phyloP scores from a whole-genome alignment of 2,113 vertebrate genomes.

The Brienomyrus brachyistius region DNA sequence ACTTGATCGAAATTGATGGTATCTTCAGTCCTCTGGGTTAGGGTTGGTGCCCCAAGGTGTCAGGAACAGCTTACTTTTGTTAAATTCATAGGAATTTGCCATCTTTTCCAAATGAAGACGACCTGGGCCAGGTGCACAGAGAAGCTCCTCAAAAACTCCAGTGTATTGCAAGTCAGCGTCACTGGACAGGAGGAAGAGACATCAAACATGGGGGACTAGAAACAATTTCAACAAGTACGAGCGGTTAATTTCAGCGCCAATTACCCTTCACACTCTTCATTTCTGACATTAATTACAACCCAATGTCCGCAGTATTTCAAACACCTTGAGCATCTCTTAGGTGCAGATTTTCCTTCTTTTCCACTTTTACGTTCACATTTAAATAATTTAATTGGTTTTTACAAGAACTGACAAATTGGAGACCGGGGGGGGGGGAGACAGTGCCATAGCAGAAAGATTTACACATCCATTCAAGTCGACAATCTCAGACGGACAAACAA shows the following conservation, averaged over 20 bases:
- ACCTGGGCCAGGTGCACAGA: slow-evolving; percentile 44
- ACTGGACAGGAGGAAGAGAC: neutral
- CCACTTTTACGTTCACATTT: neutral
- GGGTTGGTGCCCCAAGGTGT: slow-evolving; percentile 51
- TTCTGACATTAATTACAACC: neutral
- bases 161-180: slow-evolving; percentile 37
- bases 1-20: no score
- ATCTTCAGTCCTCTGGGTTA: slow-evolving; percentile 41
- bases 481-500: neutral
- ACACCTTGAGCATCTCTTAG: neutral
- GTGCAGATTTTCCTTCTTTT: neutral
- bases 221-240: neutral
- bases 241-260: neutral
- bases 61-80: slow-evolving; percentile 33
- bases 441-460: neutral
- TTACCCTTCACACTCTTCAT: neutral
- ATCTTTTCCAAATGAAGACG: slow-evolving; percentile 15
- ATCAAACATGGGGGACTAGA: neutral
- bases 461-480: neutral
- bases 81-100: neutral
- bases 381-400: neutral
- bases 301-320: neutral
- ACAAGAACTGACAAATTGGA: neutral
- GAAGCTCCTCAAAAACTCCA: slow-evolving; percentile 45
- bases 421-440: neutral